Evolutionary conservation across 2,113 vertebrate genomes (phyloP), one percentile per base, ranked within the genome.

Genomic region (Cranoglanis bouderius): DNA sequence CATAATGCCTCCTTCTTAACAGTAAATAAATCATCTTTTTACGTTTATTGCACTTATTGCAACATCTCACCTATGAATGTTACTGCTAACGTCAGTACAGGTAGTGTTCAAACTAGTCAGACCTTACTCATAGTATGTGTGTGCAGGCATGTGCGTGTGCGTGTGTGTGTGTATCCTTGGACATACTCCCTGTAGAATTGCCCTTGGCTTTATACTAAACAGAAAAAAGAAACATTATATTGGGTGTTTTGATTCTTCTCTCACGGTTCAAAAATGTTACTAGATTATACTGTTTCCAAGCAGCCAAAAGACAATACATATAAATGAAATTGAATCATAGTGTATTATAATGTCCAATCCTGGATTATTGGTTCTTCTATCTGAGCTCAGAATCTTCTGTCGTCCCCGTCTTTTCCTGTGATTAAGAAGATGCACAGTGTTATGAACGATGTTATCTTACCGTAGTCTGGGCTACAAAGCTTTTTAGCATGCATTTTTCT

Each of bases 81-180:
- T 87, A 21, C 29, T 63, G 29, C 55, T 77, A 78, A 78, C 35
- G 16, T 87, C 61, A 86, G 59, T 40, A 43, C 80, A 70, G 14
- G 46, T 51, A 82, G 13, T 82, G 77, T 87, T 81, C 46, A 82
- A 82, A 82, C 77, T 82, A 67, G 86, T 87, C 86, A 40, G 77
- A 67, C 38, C 46, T 87, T 82, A 70, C 46, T 88, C 61, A 70
- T 51, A 70, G 63, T 85, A 18, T 75, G 84, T 82, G 38, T 86
- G 70, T 59, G n/a, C 43, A 35, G 26, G 29, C 43, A 4, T 84
- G 82, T 43, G 29, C 63, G 82, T n/a, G 38, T 77, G 53, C 46
- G 82, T 43, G 29, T 84, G 82, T 21, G 38, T 86, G 53, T 46
- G 85, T 77, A 43, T 78, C 12, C 35, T 57, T 59, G 67, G 70